Base-by-base conservation (phyloP, 2,113 vertebrate species). In the Anseranas semipalmata region DNA sequence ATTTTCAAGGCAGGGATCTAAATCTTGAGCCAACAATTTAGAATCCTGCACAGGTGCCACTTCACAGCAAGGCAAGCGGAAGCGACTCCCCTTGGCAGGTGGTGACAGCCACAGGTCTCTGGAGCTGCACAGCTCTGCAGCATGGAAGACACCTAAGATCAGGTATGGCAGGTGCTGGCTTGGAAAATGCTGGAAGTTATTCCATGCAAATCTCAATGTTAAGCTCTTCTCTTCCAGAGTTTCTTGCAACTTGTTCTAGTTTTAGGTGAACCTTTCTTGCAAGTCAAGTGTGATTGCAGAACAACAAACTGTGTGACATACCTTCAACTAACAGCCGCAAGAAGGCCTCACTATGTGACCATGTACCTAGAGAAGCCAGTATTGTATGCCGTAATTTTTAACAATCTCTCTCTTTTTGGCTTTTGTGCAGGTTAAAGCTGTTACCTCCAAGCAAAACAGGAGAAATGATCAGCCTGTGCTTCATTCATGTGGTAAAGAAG, bases 51-150 rank as follows among this genome's bases (percentile, higher is more conserved):
- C 72, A 82, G 93, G 73, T 85, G 93, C 94, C 90, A 73, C 90
- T 45, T 94, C 14, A 59, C 91, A 95, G 90, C 78, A 89, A 89
- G 95, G 96, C 85, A 85, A 91, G 88, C 78, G 86, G 87, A 96
- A 92, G 89, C 13, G 91, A 96, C 86, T 73, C 85, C 70, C 70
- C 87, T 30, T 2, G 28, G 91, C 96, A 89, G 85, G 73, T 82
- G 86, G 93, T 15, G 72, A 94, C 91, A 53, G 75, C 88, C 68
- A 63, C 32, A 14, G 79, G 74, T 52, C 86, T 85, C 90, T 8
- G 3, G 43, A 94, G 75, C 55, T 19, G 45, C 70, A 7, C 67
- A 56, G 45, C 95, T 92, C 89, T 37, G 77, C 41, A 33, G 55
- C 25, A 7, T 5, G 22, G 89, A 58, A 62, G 63, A 19, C 91